Evolutionary conservation across 2,888 invertebrate species (phyloP), one percentile per base, ranked within the genome.

Genomic region (Miltochrista miniata): DNA sequence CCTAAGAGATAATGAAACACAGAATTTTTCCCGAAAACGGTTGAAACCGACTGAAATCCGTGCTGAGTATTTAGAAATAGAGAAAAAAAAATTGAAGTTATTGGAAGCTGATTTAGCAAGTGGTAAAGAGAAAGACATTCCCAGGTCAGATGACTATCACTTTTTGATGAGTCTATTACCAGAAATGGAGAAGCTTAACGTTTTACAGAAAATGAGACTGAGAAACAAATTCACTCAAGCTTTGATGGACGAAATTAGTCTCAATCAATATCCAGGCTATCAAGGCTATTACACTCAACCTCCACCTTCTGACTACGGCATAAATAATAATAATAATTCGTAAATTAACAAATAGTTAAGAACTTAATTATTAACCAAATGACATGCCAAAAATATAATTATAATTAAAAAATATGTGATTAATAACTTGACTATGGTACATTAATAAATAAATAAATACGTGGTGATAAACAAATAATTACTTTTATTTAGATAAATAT

Each of bases 191-290:
- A n/a, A n/a, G 15, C 48, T 58, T 39, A 49, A 42, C 11, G 39
- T 45, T 45, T 40, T 54, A 41, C 54, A 54, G 40, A 58, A 54
- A 54, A 54, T 52, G 44, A 54, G 52, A 52, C 45, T 54, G 18
- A 44, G 54, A 40, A 54, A 47, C 34, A 58, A 58, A 45, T 47
- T 58, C 39, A 58, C 40, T 47, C 58, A 54, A 52, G 58, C 50
- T 50, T 42, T 54, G 37, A 49, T 58, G 48, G 54, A 58, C 9
- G 58, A 54, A 54, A 54, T 54, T 30, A 30, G 8, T 30, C 30
- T 30, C 30, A 30, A 30, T 30, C 30, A 39, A 39, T 2, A 36
- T 36, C 36, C 35, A 35, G 35, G 35, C 35, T n/a, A n/a, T n/a
- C n/a, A n/a, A n/a, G n/a, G n/a, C n/a, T n/a, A n/a, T n/a, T n/a